These are phyloP conservation scores for Leucoma salicis DNA, from an alignment of 2,888 invertebrate species.

Conservation along the genomic window DNA sequence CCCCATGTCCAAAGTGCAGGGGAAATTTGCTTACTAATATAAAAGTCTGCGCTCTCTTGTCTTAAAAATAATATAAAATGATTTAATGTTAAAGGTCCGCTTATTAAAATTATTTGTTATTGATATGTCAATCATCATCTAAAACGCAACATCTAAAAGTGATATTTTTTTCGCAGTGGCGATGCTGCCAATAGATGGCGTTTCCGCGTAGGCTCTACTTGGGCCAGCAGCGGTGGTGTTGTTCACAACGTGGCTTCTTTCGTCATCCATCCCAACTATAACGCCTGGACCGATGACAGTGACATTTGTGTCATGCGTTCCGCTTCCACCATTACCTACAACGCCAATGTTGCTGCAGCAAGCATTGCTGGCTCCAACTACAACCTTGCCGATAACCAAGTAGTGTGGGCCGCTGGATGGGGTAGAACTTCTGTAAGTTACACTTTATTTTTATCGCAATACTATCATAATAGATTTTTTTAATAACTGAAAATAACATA, in stretches of 20 bases:
- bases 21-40: no score
- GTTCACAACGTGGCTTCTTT: slow-evolving; percentile 19
- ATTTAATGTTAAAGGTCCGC: no score
- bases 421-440: slow-evolving; percentile 2
- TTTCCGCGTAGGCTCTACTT: slow-evolving; percentile 38
- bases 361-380: slow-evolving; percentile 43
- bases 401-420: slow-evolving; percentile 34
- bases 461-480: no score
- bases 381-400: slow-evolving; percentile 38
- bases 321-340: slow-evolving; percentile 18
- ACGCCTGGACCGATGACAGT: slow-evolving; percentile 30
- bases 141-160: no score
- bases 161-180: slow-evolving; percentile 10
- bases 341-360: slow-evolving; percentile 14
- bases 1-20: no score
- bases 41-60: no score
- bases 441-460: background rate
- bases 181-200: slow-evolving; percentile 15
- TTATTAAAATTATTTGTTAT: no score
- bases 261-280: slow-evolving; percentile 36
- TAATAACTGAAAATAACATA: no score
- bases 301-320: slow-evolving; percentile 46
- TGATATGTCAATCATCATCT: background rate
- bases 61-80: no score
- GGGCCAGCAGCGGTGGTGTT: slow-evolving; percentile 37